These are phyloP conservation scores for Nycticryphes semicollaris DNA, from an alignment of 2,113 vertebrate species.

Conservation along the genomic window DNA sequence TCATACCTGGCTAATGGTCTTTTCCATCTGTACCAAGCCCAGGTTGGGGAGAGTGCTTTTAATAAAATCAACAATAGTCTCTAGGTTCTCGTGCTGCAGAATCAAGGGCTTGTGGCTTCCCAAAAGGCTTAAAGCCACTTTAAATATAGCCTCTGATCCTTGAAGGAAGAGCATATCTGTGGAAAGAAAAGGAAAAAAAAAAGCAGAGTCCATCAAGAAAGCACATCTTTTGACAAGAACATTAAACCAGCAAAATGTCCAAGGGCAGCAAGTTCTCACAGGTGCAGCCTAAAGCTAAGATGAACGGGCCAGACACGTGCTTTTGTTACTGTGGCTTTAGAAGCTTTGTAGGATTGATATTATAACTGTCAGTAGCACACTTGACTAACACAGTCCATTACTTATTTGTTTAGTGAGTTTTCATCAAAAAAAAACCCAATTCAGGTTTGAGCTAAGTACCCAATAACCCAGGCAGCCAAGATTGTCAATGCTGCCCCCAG, in stretches of 20 bases:
- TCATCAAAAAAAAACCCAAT: neutral
- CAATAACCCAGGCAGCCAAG: neutral
- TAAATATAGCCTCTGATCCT: slow-evolving; percentile 93
- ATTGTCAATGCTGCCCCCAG: neutral
- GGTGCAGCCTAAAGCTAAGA: neutral
- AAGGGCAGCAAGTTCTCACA: neutral
- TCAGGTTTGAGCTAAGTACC: neutral
- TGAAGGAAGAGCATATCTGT: slow-evolving; percentile 94
- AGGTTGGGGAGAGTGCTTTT: slow-evolving; percentile 92
- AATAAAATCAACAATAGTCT: slow-evolving; percentile 95
- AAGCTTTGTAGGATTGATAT: neutral
- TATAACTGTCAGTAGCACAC: neutral
- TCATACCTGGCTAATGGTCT: slow-evolving; percentile 94
- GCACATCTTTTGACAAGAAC: neutral
- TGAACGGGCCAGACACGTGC: fast-evolving
- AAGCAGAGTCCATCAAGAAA: neutral
- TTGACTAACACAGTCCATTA: neutral
- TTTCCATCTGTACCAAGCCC: slow-evolving; percentile 96
- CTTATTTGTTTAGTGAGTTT: neutral
- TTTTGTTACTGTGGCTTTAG: neutral
- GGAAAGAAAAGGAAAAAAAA: slow-evolving; percentile 47
- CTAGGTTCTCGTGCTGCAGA: slow-evolving; percentile 91
- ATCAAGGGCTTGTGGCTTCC: slow-evolving; percentile 94
- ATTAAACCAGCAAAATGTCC: neutral
- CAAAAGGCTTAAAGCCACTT: slow-evolving; percentile 91